Conservation (phyloP, 2,113 vertebrate species). For the Ptyas mucosa region DNA sequence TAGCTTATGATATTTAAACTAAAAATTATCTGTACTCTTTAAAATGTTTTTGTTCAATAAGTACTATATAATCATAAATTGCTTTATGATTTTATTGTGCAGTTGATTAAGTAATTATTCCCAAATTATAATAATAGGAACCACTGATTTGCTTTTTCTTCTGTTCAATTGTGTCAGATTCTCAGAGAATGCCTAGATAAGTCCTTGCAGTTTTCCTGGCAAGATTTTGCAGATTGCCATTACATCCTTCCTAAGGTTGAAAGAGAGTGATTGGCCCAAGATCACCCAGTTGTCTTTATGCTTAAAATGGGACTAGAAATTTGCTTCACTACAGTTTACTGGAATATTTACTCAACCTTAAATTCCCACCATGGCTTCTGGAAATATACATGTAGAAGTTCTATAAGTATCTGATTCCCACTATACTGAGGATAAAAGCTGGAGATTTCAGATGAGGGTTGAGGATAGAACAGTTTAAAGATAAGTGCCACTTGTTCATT, state of each 20-base stretch:
- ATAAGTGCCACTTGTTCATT: neutral
- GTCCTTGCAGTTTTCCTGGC: neutral
- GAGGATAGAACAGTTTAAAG: neutral
- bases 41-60: conserved; percentile 15
- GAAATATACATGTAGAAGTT: neutral
- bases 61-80: conserved; percentile 5
- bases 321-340: neutral
- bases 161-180: neutral
- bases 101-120: neutral
- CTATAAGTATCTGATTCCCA: neutral
- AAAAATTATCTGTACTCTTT: neutral
- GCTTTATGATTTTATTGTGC: neutral
- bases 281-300: neutral
- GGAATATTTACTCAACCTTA: neutral
- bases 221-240: neutral
- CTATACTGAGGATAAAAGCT: neutral
- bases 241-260: neutral
- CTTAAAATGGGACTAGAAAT: neutral
- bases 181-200: neutral
- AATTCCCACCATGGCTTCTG: neutral
- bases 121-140: neutral
- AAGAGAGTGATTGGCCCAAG: neutral
- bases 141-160: neutral
- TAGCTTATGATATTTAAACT: conserved; percentile 7
- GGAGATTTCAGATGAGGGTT: neutral